Evolutionary conservation across 2,888 invertebrate genomes (phyloP).

Genomic region (Mythimna ferrago): DNA sequence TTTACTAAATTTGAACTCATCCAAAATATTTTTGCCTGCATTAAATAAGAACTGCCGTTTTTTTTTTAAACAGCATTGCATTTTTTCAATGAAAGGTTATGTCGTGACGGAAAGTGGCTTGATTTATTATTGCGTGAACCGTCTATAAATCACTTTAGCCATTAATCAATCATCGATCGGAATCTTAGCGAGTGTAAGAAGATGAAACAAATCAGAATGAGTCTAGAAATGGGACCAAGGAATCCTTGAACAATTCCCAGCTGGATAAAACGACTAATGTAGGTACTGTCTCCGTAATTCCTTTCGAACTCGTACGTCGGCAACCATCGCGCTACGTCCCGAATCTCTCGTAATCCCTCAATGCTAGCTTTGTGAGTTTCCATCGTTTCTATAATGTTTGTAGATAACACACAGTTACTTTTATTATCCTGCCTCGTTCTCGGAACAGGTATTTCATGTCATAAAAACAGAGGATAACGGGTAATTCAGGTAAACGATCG

Average conservation of each 20-base stretch:
- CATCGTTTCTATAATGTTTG: constrained; percentile 47
- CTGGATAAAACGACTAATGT: constrained; percentile 65
- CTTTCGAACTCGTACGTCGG: constrained; percentile 50
- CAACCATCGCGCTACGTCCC: constrained; percentile 16
- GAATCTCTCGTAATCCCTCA: constrained; percentile 63
- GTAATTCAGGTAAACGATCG: constrained; percentile 67
- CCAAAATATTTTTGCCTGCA: not conserved
- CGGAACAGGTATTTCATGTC: constrained; percentile 48
- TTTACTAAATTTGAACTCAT: not conserved
- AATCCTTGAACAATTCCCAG: constrained; percentile 57
- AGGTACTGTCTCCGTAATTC: constrained; percentile 64
- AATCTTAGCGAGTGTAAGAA: constrained; percentile 28
- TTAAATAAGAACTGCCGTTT: constrained; percentile 1
- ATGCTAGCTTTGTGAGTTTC: constrained; percentile 62
- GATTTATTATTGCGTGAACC: constrained; percentile 37
- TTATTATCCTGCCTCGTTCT: constrained; percentile 55
- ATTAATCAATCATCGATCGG: constrained; percentile 58
- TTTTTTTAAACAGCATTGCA: not conserved
- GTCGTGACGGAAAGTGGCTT: constrained; percentile 9
- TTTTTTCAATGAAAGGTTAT: constrained; percentile 22
- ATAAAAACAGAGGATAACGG: constrained; percentile 59
- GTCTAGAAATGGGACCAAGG: constrained; percentile 39
- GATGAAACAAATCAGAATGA: constrained; percentile 43
- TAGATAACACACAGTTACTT: constrained; percentile 61
- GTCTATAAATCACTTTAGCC: constrained; percentile 42